Evolutionary conservation across 2,888 invertebrate species (phyloP), one percentile per base, ranked within the genome.

Genomic region (Leucophenga maculata): DNA sequence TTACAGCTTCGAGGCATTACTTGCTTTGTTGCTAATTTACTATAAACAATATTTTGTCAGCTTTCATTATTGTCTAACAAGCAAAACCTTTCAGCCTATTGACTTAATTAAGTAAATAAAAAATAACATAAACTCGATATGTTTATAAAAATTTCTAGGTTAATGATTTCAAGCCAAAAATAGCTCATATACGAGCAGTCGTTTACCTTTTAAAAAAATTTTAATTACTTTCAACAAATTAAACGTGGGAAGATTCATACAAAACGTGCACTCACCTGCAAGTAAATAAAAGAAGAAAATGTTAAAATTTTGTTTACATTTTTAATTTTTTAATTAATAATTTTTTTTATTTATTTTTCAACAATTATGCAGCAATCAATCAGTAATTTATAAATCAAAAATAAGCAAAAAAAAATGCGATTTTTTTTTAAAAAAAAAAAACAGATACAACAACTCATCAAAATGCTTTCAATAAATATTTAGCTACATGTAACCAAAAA

Each of bases 251-350:
- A 60, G 44, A n/a, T n/a, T 18, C 44, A 44, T 60, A 26, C 18
- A 60, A 16, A 60, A 18, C 60, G 26, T 60, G 16, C 16, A 60
- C 60, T 60, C 39, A 60, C 60, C 60, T 60, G 60, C 11, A 60
- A 60, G 18, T 16, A 32, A 60, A 60, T 26, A 14, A 26, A n/a
- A 26, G n/a, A 52, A 52, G 14, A 55, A 26, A 20, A 55, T 26
- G 18, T 22, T 55, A 26, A 50, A 50, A 50, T 50, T 50, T 16
- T n/a, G 16, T 18, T 50, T 50, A 50, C 13, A 4, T 46, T 46
- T 50, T 16, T 50, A 13, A 50, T 50, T 50, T 13, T 16, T 50
- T 46, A 46, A 50, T 50, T n/a, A 50, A 39, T 6, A 39, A 6
- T 39, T 39, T 52, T 16, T 52, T 18, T 52, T 52, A 55, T 26